Base-by-base conservation (phyloP, 2,888 invertebrate species). In the Xestia ashworthii region DNA sequence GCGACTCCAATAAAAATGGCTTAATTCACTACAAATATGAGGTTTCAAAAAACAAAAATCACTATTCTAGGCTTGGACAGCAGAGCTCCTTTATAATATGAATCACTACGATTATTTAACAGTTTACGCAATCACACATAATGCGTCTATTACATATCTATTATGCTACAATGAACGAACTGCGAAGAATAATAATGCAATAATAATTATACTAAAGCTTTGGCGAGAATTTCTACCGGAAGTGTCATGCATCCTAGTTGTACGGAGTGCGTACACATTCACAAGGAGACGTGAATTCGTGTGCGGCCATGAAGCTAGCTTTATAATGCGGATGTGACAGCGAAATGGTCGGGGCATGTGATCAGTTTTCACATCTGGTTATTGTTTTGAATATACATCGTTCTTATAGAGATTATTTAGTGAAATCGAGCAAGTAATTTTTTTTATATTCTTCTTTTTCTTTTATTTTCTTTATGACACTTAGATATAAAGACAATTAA, bases 221-320 rank as follows among this genome's bases (percentile, higher is more conserved):
- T 81, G 76, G 71, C 75, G 81, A 87, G 87, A 91, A 91, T 93
- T 94, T 93, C 92, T 93, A 92, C 93, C 93, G 94, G 93, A 93
- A 93, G 88, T 89, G 79, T 79, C 80, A 88, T 78, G 84, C 89
- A 89, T 89, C 84, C 84, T 80, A 89, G 78, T 69, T 73, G 80
- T 80, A 85, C 80, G 82, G 83, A 83, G 68, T 77, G 80, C 84
- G 83, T 86, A 80, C 77, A 87, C 87, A 91, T 86, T 80, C 77
- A 87, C 87, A 91, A 90, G 88, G 88, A 88, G 84, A 89, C 89
- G 88, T 76, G 81, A 79, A 90, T 86, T 86, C 74, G 85, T 89
- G 87, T 82, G 84, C 73, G 91, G 91, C 93, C 91, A 90, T 90
- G 89, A 90, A 89, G 87, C 55, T 6, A 76, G 78, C 78, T 78